Evolutionary conservation across 2,113 vertebrate species (phyloP).

Genomic region (Penelope pileata): DNA sequence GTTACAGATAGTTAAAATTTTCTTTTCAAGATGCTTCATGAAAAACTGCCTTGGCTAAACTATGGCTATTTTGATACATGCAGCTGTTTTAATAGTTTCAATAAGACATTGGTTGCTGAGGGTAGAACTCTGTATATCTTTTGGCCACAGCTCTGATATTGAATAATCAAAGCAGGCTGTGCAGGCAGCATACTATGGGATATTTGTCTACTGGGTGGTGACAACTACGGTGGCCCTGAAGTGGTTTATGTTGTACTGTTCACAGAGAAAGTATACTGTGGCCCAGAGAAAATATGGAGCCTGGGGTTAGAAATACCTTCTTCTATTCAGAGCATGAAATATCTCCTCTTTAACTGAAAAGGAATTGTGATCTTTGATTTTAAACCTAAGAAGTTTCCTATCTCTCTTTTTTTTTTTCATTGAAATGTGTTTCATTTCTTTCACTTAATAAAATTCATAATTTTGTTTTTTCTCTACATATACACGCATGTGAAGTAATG

Average conservation of each 20-base stretch:
- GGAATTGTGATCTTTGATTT: background rate
- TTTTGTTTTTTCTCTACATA: background rate
- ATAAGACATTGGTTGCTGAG: background rate
- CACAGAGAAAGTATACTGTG: background rate
- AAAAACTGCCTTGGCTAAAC: background rate
- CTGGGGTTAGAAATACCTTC: background rate
- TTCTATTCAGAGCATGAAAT: background rate
- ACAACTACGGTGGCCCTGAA: background rate
- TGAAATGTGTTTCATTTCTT: background rate
- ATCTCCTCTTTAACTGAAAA: background rate
- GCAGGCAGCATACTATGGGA: rapidly evolving
- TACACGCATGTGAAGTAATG: background rate
- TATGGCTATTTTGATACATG: background rate
- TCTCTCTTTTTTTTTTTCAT: background rate
- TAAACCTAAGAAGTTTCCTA: background rate
- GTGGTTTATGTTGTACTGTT: background rate
- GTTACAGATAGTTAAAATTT: background rate
- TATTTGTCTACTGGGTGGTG: background rate
- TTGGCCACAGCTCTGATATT: background rate
- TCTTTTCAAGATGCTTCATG: background rate
- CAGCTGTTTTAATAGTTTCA: background rate
- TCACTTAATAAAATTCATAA: background rate
- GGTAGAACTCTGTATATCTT: background rate
- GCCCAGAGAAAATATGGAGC: background rate
- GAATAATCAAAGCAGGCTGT: background rate